Evolutionary conservation across 2,797 vertebrate species (phyloP).

Genomic region (Leptodactylus fallax): DNA sequence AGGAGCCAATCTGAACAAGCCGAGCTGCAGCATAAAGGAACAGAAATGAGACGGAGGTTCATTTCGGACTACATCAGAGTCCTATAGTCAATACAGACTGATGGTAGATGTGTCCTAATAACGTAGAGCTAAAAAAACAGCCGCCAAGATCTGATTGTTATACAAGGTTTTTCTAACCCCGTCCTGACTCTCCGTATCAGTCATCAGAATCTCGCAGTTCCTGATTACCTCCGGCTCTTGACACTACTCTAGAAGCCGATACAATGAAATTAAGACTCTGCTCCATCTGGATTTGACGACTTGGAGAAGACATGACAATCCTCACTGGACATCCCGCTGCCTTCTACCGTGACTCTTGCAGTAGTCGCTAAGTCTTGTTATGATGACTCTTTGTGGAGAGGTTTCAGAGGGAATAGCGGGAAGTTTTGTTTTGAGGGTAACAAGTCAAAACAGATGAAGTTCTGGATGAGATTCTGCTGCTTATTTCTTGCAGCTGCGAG

Average conservation of each 20-base stretch:
- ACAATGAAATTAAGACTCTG: neutral
- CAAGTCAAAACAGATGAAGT: conserved; percentile 53
- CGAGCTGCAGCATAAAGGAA: neutral
- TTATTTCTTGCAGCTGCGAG: conserved; percentile 42
- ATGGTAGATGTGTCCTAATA: neutral
- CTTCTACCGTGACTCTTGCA: neutral
- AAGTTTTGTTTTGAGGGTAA: conserved; percentile 51
- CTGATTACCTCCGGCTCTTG: conserved; percentile 1
- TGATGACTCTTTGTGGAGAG: conserved; percentile 31
- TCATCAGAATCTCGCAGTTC: neutral
- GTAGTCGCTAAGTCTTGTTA: conserved; percentile 38
- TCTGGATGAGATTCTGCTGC: conserved; percentile 16
- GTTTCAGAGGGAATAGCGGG: conserved; percentile 27
- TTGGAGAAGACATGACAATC: neutral
- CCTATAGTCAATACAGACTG: neutral
- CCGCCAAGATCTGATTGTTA: neutral
- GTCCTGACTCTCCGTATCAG: neutral
- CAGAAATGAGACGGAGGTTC: neutral
- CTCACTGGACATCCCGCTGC: neutral
- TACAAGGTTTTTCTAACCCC: neutral
- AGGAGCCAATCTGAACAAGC: no score
- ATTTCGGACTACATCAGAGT: neutral
- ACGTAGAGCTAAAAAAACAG: neutral
- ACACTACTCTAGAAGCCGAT: neutral
- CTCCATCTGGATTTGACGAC: neutral